Evolutionary conservation across 2,888 invertebrate genomes (phyloP).

Genomic region (Meiosimyza decipiens): DNA sequence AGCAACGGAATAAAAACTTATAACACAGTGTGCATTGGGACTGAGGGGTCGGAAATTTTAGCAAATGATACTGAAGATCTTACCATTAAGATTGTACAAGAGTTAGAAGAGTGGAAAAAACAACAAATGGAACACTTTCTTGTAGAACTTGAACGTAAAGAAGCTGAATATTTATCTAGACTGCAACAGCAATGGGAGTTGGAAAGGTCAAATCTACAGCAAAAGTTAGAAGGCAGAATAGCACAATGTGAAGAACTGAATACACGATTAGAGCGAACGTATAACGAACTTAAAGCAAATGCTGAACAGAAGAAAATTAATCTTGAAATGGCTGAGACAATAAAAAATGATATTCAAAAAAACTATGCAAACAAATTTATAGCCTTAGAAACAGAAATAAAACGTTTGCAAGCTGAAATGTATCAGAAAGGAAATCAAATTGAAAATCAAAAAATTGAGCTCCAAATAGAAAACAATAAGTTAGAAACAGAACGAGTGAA

Average conservation of each 20-base stretch:
- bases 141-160: constrained; percentile 72
- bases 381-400: constrained; percentile 51
- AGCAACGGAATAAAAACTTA: neutral
- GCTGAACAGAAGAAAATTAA: constrained; percentile 29
- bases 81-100: constrained; percentile 72
- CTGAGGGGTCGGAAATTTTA: neutral
- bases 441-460: constrained; percentile 28
- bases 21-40: neutral
- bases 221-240: constrained; percentile 37
- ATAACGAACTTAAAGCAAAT: constrained; percentile 31
- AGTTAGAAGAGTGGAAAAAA: constrained; percentile 80
- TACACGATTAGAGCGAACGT: constrained; percentile 38
- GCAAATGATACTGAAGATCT: constrained; percentile 48
- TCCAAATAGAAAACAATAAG: constrained; percentile 64
- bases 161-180: constrained; percentile 69
- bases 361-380: constrained; percentile 48
- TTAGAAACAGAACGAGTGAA: constrained; percentile 64
- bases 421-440: constrained; percentile 44
- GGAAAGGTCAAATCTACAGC: constrained; percentile 59
- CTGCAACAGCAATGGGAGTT: constrained; percentile 72
- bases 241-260: constrained; percentile 41
- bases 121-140: constrained; percentile 74
- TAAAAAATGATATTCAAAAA: constrained; percentile 37
- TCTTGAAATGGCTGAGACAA: constrained; percentile 27
- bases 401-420: constrained; percentile 44